Base-by-base conservation (phyloP, 2,797 vertebrate species). In the Hippoglossus hippoglossus region DNA sequence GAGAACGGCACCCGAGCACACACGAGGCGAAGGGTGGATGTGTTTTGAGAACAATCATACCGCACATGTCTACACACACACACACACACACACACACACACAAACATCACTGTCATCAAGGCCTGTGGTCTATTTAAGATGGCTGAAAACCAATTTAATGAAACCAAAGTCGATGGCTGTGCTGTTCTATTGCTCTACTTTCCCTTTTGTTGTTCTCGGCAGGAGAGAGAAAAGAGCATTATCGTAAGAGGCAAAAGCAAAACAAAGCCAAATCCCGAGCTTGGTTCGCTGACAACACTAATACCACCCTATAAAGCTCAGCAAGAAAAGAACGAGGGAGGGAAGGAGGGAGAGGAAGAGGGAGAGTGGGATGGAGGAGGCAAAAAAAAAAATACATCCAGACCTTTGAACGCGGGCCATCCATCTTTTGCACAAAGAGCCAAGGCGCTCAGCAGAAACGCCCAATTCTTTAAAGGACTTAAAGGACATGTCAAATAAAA, bases 381-480 rank as follows among this genome's bases (percentile, higher is more conserved):
- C 67, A 65, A 60, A 28, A 13, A 70, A 21, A 58, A 70, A 56
- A 75, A 79, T 71, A 21, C 77, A 87, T 82, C 88, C 94, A 90
- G 90, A 95, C 94, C 94, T 95, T 92, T 95, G 93, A 71, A 87
- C 92, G 64, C 92, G 93, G 70, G 77, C 79, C 91, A 95, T 95
- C 94, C 94, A 95, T 91, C 94, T 92, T 79, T 93, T 94, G 89
- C 92, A 95, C 83, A 95, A 89, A 64, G 93, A 93, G 85, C 94
- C 92, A 10, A 94, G 93, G 79, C 91, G 93, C 89, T 94, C 93
- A 1, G 94, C 93, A 71, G 94, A 94, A 84, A 94, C 93, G 81
- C 92, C 94, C 80, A 94, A 84, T 89, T 94, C 94, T 90, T 94
- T 95, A 80, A 95, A 89, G 61, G 93, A 92, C 89, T 87, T 92